These are phyloP conservation scores for Polypterus senegalus DNA, from an alignment of 2,113 vertebrate species.

Conservation along the genomic window DNA sequence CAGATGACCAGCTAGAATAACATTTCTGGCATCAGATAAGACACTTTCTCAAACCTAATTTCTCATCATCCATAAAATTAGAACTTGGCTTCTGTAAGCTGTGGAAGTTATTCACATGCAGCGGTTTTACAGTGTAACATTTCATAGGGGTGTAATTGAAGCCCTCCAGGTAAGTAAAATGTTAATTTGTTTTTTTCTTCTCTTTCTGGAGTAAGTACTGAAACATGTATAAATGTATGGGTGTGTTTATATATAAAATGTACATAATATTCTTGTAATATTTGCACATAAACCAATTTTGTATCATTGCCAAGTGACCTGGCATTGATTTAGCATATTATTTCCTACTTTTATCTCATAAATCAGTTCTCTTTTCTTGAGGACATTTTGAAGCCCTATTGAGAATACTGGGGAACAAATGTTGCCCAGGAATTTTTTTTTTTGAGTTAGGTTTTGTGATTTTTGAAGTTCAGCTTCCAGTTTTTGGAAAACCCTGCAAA, in stretches of 20 bases:
- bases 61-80: slow-evolving; percentile 8
- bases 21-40: slow-evolving; percentile 8
- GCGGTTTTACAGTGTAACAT: neutral
- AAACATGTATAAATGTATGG: no score
- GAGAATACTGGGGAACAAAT: no score
- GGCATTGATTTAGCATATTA: slow-evolving; percentile 13
- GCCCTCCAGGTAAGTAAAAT: slow-evolving; percentile 2
- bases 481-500: no score
- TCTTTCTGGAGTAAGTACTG: no score
- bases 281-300: neutral
- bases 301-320: slow-evolving; percentile 1
- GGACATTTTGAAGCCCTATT: slow-evolving; percentile 5
- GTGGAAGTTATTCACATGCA: slow-evolving; percentile 2
- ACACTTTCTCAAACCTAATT: neutral
- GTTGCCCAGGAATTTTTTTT: no score
- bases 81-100: neutral
- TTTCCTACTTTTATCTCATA: slow-evolving; percentile 10
- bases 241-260: no score
- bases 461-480: no score
- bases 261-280: no score
- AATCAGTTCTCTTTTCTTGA: slow-evolving; percentile 2
- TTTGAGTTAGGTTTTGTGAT: no score
- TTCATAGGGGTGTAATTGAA: slow-evolving; percentile 1
- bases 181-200: neutral
- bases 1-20: slow-evolving; percentile 1